These are phyloP conservation scores for Orius insidiosus DNA, from an alignment of 1,140 invertebrate species.

Conservation along the genomic window DNA sequence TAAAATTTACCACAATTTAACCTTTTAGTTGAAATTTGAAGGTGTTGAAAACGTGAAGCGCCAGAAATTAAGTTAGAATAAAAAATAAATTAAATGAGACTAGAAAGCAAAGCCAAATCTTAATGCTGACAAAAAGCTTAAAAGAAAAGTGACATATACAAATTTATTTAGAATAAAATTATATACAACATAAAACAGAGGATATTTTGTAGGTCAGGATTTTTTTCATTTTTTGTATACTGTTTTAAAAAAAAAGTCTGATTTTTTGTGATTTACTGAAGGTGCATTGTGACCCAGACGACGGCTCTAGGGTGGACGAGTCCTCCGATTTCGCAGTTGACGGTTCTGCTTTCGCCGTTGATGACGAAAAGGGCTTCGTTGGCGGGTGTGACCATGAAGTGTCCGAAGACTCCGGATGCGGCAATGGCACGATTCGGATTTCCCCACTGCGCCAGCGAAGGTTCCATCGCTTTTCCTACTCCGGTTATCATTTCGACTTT, in stretches of 20 bases:
- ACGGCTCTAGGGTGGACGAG: conserved; percentile 43
- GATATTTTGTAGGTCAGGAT: too few relatives aligned
- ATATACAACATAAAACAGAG: too few relatives aligned
- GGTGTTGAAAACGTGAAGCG: too few relatives aligned
- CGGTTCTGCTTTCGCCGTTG: conserved; percentile 51
- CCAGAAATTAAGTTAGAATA: too few relatives aligned
- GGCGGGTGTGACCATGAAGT: conserved; percentile 56
- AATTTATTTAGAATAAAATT: too few relatives aligned
- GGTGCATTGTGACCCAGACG: conserved; percentile 40
- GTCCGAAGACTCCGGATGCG: conserved; percentile 49
- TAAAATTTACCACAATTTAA: too few relatives aligned
- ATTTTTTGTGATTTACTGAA: conserved; percentile 18
- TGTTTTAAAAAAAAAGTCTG: background rate
- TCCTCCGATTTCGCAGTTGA: conserved; percentile 60
- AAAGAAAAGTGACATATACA: too few relatives aligned
- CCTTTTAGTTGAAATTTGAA: too few relatives aligned
- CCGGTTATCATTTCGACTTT: conserved; percentile 68
- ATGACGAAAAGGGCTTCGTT: conserved; percentile 54
- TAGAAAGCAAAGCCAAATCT: too few relatives aligned
- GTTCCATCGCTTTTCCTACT: conserved; percentile 42
- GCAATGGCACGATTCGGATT: conserved; percentile 49
- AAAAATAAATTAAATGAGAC: too few relatives aligned
- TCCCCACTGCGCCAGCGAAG: conserved; percentile 41
- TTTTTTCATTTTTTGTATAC: background rate
- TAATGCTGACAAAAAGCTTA: too few relatives aligned